These are phyloP conservation scores for Rosalia funebris DNA, from an alignment of 2,888 invertebrate genomes.

Conservation along the genomic window DNA sequence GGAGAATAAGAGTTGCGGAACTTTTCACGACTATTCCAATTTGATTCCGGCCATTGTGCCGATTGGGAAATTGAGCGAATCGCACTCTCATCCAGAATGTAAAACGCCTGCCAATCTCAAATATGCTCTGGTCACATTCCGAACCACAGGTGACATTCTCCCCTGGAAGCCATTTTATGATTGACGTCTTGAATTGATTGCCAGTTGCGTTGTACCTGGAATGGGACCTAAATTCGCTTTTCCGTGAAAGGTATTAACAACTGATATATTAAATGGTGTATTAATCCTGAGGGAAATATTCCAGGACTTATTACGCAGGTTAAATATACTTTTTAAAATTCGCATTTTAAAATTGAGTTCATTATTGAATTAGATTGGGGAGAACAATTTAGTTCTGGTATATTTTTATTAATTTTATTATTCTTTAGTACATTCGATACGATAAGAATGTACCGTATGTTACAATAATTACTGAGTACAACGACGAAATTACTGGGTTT, in stretches of 20 bases:
- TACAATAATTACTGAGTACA: too few species aligned
- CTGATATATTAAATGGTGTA: constrained; percentile 57
- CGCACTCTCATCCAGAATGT: constrained; percentile 46
- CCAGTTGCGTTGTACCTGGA: background rate
- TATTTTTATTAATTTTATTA: too few species aligned
- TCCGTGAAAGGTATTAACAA: constrained; percentile 57
- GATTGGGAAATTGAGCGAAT: constrained; percentile 53
- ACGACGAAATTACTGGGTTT: too few species aligned
- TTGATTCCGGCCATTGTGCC: constrained; percentile 53
- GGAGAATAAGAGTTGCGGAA: constrained; percentile 26
- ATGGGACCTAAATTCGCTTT: constrained; percentile 40
- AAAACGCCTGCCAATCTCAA: constrained; percentile 39
- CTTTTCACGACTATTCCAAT: constrained; percentile 52
- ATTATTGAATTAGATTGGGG: too few species aligned
- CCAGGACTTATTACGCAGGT: constrained; percentile 23
- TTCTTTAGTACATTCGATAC: too few species aligned
- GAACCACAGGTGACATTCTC: constrained; percentile 34
- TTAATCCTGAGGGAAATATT: constrained; percentile 56
- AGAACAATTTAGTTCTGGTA: too few species aligned
- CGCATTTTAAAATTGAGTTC: too few species aligned
- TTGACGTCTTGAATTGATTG: constrained; percentile 20
- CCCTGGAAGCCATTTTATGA: constrained; percentile 22
- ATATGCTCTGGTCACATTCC: constrained; percentile 33
- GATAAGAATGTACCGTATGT: too few species aligned
- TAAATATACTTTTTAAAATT: too few species aligned